Conservation (phyloP, 2,888 invertebrate genomes). For the Chrysomela aeneicollis region DNA sequence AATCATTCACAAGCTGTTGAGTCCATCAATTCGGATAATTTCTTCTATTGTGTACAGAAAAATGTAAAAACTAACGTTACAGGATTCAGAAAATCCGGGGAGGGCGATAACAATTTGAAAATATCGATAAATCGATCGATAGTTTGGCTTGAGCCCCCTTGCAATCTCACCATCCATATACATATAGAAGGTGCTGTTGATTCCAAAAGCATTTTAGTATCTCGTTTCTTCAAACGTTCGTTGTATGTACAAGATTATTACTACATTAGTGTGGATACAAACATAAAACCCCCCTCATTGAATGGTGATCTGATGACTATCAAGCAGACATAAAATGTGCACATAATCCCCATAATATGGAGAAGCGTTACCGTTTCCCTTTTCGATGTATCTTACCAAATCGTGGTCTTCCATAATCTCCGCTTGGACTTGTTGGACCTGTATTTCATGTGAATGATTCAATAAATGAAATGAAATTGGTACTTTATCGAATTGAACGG, state of each 20-base stretch:
- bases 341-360: conserved; percentile 27
- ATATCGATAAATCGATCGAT: too few species aligned
- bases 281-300: conserved; percentile 16
- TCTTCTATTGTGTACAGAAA: too few species aligned
- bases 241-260: conserved; percentile 15
- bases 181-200: neutral
- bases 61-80: too few species aligned
- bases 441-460: conserved; percentile 34
- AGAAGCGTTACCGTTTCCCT: conserved; percentile 21
- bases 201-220: neutral
- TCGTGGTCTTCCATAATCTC: conserved; percentile 51
- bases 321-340: conserved; percentile 34
- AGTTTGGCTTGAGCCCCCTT: neutral
- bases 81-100: too few species aligned
- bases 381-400: conserved; percentile 56
- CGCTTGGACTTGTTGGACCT: conserved; percentile 59
- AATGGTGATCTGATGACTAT: conserved; percentile 18
- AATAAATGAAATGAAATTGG: too few species aligned
- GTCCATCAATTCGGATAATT: too few species aligned
- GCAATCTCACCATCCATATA: neutral
- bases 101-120: too few species aligned
- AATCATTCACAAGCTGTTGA: too few species aligned
- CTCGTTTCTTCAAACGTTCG: neutral
- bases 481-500: too few species aligned
- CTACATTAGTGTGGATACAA: conserved; percentile 1